Conservation (phyloP, 2,888 invertebrate species). For the Agriopis marginaria region DNA sequence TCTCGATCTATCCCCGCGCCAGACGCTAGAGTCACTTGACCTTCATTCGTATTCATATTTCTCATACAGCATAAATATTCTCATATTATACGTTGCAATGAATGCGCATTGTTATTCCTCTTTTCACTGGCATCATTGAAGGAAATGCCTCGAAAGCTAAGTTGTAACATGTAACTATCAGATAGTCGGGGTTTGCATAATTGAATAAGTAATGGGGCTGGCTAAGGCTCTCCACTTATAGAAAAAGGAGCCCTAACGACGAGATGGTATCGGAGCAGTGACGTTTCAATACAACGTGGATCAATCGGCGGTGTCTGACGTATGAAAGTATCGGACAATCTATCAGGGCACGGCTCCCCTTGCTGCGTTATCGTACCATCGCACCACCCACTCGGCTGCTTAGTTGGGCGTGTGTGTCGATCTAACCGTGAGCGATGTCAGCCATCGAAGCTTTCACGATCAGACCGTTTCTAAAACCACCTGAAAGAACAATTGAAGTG, state of each 20-base stretch:
- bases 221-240: constrained; percentile 59
- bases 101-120: constrained; percentile 67
- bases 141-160: constrained; percentile 64
- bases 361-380: constrained; percentile 57
- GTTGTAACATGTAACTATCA: constrained; percentile 64
- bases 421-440: not conserved
- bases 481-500: constrained; percentile 11
- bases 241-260: constrained; percentile 75
- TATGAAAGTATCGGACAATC: constrained; percentile 66
- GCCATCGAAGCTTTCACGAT: constrained; percentile 29
- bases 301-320: constrained; percentile 64
- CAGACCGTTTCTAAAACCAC: constrained; percentile 4
- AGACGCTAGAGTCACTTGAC: constrained; percentile 49
- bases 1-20: constrained; percentile 61
- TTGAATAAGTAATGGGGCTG: constrained; percentile 77
- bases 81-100: constrained; percentile 60
- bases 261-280: constrained; percentile 77
- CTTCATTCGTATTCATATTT: constrained; percentile 60
- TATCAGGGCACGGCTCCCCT: constrained; percentile 54
- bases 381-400: constrained; percentile 55
- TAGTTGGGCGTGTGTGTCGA: constrained; percentile 54
- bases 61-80: constrained; percentile 55
- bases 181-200: constrained; percentile 76
- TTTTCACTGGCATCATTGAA: constrained; percentile 66
- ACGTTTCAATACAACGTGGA: constrained; percentile 84